Evolutionary conservation across 2,113 vertebrate genomes (phyloP).

Genomic region (Cromileptes altivelis): DNA sequence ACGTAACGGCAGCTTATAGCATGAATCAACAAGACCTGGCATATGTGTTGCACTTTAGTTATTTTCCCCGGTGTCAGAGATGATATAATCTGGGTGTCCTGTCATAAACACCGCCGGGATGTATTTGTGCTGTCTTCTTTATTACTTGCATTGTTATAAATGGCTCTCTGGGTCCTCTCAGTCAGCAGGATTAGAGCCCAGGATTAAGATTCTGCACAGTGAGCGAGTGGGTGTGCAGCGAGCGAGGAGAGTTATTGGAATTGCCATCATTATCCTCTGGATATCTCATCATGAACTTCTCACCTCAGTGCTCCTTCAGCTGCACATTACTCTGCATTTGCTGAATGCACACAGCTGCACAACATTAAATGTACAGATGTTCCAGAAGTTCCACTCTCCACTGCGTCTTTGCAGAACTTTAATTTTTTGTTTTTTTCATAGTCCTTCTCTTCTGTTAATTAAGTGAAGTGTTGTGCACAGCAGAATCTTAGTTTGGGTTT

Average conservation of each 20-base stretch:
- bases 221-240: slow-evolving; percentile 60
- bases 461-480: not conserved
- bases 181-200: slow-evolving; percentile 71
- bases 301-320: slow-evolving; percentile 60
- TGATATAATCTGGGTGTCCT: slow-evolving; percentile 57
- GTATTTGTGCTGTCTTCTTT: slow-evolving; percentile 45
- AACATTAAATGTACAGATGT: slow-evolving; percentile 45
- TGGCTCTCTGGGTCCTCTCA: slow-evolving; percentile 61
- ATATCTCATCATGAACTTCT: slow-evolving; percentile 72
- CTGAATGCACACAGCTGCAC: slow-evolving; percentile 49
- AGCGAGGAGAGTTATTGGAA: slow-evolving; percentile 68
- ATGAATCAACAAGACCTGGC: slow-evolving; percentile 17
- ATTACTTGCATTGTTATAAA: slow-evolving; percentile 67
- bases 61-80: slow-evolving; percentile 25
- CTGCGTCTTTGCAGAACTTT: not conserved
- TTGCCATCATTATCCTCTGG: slow-evolving; percentile 74
- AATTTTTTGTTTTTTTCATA: not conserved
- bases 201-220: slow-evolving; percentile 73
- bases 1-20: slow-evolving; percentile 1
- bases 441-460: not conserved
- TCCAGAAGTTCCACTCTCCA: slow-evolving; percentile 23
- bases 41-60: slow-evolving; percentile 11
- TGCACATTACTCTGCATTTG: slow-evolving; percentile 21
- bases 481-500: no score
- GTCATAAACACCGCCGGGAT: slow-evolving; percentile 51